Evolutionary conservation across 2,113 vertebrate species (phyloP), one percentile per base, ranked within the genome.

Genomic region (Macaca mulatta): DNA sequence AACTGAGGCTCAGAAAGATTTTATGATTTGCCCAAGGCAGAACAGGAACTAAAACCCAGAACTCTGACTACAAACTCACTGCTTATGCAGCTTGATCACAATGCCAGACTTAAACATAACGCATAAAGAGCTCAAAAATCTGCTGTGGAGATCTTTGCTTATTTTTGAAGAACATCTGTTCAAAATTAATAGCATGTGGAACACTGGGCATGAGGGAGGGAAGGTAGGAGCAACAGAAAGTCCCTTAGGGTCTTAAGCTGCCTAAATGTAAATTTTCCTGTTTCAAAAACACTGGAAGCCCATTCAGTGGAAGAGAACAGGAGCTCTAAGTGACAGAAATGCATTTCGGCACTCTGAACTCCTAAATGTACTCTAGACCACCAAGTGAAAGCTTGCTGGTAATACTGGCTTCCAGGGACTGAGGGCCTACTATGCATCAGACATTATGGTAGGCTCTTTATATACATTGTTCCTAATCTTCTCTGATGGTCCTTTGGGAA

Each of bases 101-200:
- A 93, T 70, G 16, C 43, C 86, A 97, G 72, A 85, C 74, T 97
- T 89, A 96, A 86, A 96, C 43, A 85, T 0, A 87, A 87, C 35
- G n/a, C 27, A 96, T 93, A 77, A 96, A 93, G n/a, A 95, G 87
- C 50, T 93, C 45, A 89, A 94, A 97, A 96, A 88, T 90, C 87
- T 92, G 72, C 72, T 80, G 35, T 78, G 74, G 55, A 84, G 55
- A 96, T 72, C 84, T 97, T 94, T 82, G n/a, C 89, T 98, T 97
- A 95, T 90, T 97, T 96, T 96, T 96, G 83, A 96, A 93, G 72
- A 96, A 96, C 92, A 97, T 97, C 93, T 98, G 95, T 94, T 97
- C 45, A 92, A 88, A 96, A 97, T 96, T 97, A 97, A 97, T 78
- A 97, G 61, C 70, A 96, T 55, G 20, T 84, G 70, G 48, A 88